Conservation (phyloP, 1,140 invertebrate species). For the Pararge aegeria region DNA sequence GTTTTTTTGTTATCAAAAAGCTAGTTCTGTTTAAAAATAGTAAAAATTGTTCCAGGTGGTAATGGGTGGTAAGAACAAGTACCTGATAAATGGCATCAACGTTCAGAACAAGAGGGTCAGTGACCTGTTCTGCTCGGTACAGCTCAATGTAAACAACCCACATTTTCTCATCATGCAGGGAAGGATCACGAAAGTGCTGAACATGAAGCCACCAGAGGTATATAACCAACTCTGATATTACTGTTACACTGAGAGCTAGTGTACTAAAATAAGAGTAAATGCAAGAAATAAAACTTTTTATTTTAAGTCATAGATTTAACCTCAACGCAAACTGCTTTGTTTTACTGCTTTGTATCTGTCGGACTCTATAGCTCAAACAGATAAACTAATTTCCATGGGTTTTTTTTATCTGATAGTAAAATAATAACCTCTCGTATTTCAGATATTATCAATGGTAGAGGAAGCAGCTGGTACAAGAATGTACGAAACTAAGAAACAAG, state of each 20-base stretch:
- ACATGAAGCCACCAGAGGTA: conserved; percentile 98
- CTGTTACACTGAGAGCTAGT: no score
- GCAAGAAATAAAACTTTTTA: no score
- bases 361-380: no score
- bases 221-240: no score
- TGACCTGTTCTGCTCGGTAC: conserved; percentile 97
- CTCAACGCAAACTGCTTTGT: no score
- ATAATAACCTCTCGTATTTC: not conserved
- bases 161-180: conserved; percentile 99
- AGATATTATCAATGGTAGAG: conserved; percentile 98
- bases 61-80: conserved; percentile 94
- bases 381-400: no score
- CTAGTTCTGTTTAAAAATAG: no score
- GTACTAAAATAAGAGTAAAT: no score
- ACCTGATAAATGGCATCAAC: conserved; percentile 96
- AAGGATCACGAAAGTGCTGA: conserved; percentile 98
- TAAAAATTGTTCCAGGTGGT: conserved; percentile 75
- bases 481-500: conserved; percentile 97
- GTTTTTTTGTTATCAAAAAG: no score
- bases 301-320: no score
- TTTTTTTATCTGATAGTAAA: no score
- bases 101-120: conserved; percentile 94
- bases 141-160: conserved; percentile 99
- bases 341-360: no score
- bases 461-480: conserved; percentile 99